A percentile compares a stretch with the other conserved stretches of the same genome.
These are phyloP conservation scores for Xanthia icteritia DNA, from an alignment of 2,888 invertebrate species.

Conservation along the genomic window DNA sequence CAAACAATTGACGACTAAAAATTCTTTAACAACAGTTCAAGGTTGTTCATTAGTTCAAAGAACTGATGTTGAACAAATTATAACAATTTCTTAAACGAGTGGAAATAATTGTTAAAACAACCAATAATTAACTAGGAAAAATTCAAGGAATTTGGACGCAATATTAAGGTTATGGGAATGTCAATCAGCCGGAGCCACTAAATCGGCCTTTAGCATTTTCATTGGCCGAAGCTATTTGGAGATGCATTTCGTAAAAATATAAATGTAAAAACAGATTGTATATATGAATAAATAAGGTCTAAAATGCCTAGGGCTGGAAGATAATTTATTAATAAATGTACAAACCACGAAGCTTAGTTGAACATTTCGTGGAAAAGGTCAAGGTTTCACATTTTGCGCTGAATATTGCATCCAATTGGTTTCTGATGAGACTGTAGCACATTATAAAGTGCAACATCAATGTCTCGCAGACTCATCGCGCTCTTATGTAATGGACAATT, in stretches of 20 bases:
- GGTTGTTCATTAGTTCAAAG: constrained; percentile 28
- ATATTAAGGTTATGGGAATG: constrained; percentile 83
- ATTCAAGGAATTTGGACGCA: constrained; percentile 53
- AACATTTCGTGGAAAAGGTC: constrained; percentile 82
- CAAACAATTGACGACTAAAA: neutral
- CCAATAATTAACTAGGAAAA: constrained; percentile 22
- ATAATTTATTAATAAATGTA: constrained; percentile 78
- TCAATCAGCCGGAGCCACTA: constrained; percentile 76
- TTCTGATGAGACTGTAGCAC: constrained; percentile 81
- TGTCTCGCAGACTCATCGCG: constrained; percentile 8
- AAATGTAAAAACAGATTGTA: constrained; percentile 71
- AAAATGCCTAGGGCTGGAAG: constrained; percentile 61
- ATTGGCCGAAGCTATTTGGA: constrained; percentile 75
- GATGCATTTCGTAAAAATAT: constrained; percentile 70
- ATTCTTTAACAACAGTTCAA: constrained; percentile 8
- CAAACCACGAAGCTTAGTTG: constrained; percentile 75
- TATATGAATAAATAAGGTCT: constrained; percentile 70
- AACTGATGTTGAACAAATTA: constrained; percentile 38
- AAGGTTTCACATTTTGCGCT: constrained; percentile 84
- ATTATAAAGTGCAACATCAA: constrained; percentile 25
- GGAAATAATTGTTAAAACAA: constrained; percentile 37
- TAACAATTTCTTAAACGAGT: constrained; percentile 31
- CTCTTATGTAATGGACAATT: constrained; percentile 34
- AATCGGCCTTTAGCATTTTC: constrained; percentile 81
- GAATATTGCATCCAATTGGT: constrained; percentile 84